phyloP scores from a whole-genome alignment of 2,113 vertebrate genomes.

The Astur gentilis region DNA sequence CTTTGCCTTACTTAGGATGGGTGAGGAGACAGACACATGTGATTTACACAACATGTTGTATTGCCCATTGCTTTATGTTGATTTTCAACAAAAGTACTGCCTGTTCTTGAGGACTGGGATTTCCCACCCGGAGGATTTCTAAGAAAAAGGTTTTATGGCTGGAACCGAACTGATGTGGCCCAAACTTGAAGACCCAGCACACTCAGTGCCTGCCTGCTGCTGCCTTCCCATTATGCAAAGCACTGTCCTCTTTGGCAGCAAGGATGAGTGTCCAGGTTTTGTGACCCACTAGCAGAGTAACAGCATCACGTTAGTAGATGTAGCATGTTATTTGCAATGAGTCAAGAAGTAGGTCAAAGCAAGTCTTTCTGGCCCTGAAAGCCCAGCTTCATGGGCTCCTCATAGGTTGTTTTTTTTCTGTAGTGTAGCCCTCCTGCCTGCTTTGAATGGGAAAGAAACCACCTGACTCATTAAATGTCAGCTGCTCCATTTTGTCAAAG shows the following conservation, averaged over 20 bases:
- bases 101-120: not conserved
- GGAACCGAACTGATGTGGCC: not conserved
- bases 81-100: not conserved
- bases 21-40: not conserved
- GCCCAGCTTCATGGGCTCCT: not conserved
- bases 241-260: not conserved
- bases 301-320: not conserved
- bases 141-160: not conserved
- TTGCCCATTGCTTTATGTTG: not conserved
- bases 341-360: not conserved
- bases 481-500: not conserved
- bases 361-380: not conserved
- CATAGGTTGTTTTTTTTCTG: not conserved
- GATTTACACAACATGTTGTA: not conserved
- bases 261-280: not conserved
- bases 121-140: not conserved
- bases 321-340: rapidly evolving
- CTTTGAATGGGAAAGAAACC: not conserved
- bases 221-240: not conserved
- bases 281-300: not conserved
- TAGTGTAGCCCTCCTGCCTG: not conserved
- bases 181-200: rapidly evolving
- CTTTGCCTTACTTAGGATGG: not conserved
- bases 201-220: rapidly evolving
- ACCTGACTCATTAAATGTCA: not conserved